phyloP scores from a whole-genome alignment of 2,113 vertebrate genomes.

The Leptocoma aspasia region DNA sequence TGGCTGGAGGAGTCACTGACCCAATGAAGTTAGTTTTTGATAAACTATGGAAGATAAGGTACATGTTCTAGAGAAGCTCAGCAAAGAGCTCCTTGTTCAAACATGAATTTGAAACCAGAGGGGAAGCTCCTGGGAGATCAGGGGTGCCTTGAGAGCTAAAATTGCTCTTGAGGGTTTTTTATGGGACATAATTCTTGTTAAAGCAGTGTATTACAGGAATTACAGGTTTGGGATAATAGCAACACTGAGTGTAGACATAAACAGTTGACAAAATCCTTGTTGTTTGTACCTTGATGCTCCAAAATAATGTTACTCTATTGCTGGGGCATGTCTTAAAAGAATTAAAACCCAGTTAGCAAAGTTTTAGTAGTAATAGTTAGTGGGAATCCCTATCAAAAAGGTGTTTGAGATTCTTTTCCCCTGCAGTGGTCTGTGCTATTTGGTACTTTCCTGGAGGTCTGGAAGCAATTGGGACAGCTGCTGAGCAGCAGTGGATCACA shows the following conservation, averaged over 20 bases:
- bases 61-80: neutral
- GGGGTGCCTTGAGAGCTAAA: neutral
- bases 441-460: neutral
- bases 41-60: neutral
- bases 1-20: neutral
- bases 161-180: neutral
- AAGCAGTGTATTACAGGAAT: neutral
- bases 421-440: neutral
- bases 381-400: neutral
- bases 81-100: neutral
- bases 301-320: neutral
- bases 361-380: neutral
- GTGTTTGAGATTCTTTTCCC: neutral
- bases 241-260: neutral
- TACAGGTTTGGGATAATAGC: neutral
- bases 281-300: neutral
- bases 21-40: neutral
- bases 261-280: neutral
- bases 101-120: neutral
- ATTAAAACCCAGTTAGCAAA: neutral
- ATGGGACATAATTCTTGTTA: neutral
- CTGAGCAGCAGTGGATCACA: neutral
- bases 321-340: neutral
- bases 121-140: neutral
- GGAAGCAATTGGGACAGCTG: slow-evolving; percentile 6